phyloP scores from a whole-genome alignment of 1,140 invertebrate species.

The Papilio helenus region DNA sequence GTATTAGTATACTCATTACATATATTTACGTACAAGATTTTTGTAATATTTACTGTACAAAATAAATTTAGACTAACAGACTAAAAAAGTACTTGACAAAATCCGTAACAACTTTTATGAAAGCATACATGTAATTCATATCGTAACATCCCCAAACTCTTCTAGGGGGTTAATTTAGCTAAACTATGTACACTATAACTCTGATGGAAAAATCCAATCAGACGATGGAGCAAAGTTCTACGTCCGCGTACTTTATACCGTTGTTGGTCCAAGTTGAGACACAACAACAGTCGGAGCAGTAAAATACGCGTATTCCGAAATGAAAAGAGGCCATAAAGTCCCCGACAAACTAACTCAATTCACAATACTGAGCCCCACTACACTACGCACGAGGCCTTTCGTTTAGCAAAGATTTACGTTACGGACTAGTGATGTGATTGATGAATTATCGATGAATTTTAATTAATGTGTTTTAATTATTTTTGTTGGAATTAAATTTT shows the following conservation, averaged over 20 bases:
- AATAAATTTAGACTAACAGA: background rate
- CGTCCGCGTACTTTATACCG: background rate
- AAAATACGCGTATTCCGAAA: slow-evolving; percentile 32
- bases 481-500: background rate
- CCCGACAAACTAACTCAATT: slow-evolving; percentile 38
- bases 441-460: background rate
- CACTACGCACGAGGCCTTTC: slow-evolving; percentile 41
- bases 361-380: slow-evolving; percentile 26
- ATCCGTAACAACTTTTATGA: background rate
- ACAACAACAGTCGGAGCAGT: slow-evolving; percentile 27
- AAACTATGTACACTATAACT: slow-evolving; percentile 21
- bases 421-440: slow-evolving; percentile 44
- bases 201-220: slow-evolving; percentile 31
- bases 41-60: background rate
- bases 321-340: slow-evolving; percentile 36
- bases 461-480: background rate
- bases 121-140: background rate
- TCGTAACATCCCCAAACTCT: background rate
- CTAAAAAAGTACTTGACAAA: background rate
- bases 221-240: background rate
- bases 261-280: slow-evolving; percentile 17
- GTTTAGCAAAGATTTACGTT: slow-evolving; percentile 66
- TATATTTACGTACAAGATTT: background rate
- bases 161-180: slow-evolving; percentile 16
- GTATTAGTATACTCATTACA: too few species aligned